phyloP scores from a whole-genome alignment of 92 coral and sea anemone species.

The Desmophyllum pertusum region DNA sequence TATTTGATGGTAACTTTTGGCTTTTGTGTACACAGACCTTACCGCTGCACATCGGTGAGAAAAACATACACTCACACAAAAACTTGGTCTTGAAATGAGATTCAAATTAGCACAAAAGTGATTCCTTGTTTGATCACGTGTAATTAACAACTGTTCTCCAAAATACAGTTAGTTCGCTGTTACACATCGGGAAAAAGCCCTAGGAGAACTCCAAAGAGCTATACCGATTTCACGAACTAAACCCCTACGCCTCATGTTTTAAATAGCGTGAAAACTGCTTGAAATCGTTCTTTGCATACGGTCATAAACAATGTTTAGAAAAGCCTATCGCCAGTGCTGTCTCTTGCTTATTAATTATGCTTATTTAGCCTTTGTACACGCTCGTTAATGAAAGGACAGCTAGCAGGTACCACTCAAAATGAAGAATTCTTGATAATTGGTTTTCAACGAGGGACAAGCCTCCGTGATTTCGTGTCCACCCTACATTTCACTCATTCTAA shows the following conservation, averaged over 20 bases:
- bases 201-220: too few relatives aligned
- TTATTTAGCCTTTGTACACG: conserved; percentile 53
- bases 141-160: conserved; percentile 30
- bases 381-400: conserved; percentile 30
- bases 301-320: conserved; percentile 22
- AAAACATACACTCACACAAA: conserved; percentile 8
- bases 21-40: conserved; percentile 19
- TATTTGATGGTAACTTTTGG: background rate
- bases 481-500: background rate
- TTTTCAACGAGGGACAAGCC: conserved; percentile 46
- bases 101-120: conserved; percentile 32
- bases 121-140: conserved; percentile 48
- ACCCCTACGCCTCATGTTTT: background rate
- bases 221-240: too few relatives aligned
- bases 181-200: background rate
- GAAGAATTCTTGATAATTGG: conserved; percentile 39
- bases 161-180: conserved; percentile 2
- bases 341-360: conserved; percentile 47
- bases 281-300: background rate
- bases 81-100: conserved; percentile 26
- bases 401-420: conserved; percentile 41
- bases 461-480: conserved; percentile 29
- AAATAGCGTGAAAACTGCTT: background rate
- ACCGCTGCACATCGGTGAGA: background rate
- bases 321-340: conserved; percentile 29